Conservation (phyloP, 2,113 vertebrate genomes). For the Dissostichus mawsoni region DNA sequence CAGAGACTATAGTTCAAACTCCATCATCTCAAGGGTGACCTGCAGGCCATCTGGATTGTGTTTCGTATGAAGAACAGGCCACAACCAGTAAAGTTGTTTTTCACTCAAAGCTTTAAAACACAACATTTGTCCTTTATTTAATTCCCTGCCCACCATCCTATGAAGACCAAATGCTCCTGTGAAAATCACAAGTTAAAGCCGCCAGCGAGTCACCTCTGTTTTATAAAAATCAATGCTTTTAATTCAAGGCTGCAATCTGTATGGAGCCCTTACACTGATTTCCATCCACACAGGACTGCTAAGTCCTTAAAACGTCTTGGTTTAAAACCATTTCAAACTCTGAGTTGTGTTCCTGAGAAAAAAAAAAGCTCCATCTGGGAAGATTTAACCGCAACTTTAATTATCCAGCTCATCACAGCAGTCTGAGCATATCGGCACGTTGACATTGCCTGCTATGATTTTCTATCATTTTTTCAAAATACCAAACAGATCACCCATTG, state of each 20-base stretch:
- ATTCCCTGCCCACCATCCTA: not conserved
- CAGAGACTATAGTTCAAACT: constrained; percentile 42
- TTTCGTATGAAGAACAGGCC: constrained; percentile 32
- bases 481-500: too few species aligned
- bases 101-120: constrained; percentile 36
- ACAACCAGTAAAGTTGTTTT: constrained; percentile 46
- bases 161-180: constrained; percentile 12
- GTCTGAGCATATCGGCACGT: constrained; percentile 5
- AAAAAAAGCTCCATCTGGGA: not conserved
- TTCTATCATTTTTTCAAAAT: constrained; percentile 13
- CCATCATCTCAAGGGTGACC: constrained; percentile 45
- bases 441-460: constrained; percentile 13
- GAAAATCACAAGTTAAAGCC: constrained; percentile 30
- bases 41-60: constrained; percentile 45
- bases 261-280: not conserved
- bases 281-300: not conserved
- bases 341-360: not conserved
- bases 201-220: not conserved
- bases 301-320: not conserved
- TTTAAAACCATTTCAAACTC: constrained; percentile 14
- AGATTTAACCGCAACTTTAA: constrained; percentile 6
- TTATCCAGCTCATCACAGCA: constrained; percentile 5
- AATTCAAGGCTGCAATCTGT: constrained; percentile 17
- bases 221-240: constrained; percentile 13
- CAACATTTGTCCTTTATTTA: constrained; percentile 24